phyloP scores from a whole-genome alignment of 2,888 invertebrate genomes.

The Mimumesa dahlbomi region DNA sequence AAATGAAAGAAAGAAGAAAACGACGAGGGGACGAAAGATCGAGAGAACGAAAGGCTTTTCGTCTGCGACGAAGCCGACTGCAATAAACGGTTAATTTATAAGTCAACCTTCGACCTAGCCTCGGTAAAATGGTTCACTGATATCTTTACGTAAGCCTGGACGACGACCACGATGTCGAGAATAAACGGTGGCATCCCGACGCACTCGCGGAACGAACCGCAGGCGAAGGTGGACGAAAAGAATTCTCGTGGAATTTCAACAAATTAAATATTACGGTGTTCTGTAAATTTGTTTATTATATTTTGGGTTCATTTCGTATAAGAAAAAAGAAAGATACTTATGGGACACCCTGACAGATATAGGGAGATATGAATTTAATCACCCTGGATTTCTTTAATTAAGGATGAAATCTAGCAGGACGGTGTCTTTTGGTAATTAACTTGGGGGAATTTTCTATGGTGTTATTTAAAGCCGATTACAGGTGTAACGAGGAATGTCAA shows the following conservation, averaged over 20 bases:
- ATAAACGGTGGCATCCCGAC: background rate
- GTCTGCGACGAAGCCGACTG: slow-evolving; percentile 33
- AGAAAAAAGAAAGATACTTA: too few relatives aligned
- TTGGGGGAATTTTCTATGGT: background rate
- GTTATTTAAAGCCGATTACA: background rate
- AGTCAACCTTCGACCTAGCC: slow-evolving; percentile 51
- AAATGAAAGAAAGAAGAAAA: slow-evolving; percentile 5
- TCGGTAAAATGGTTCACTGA: slow-evolving; percentile 48
- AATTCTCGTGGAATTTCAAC: background rate
- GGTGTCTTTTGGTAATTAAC: too few relatives aligned
- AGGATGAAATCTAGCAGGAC: too few relatives aligned
- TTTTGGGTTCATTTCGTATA: too few relatives aligned
- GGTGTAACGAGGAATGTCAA: background rate
- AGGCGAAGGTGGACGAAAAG: background rate
- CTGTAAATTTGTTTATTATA: too few relatives aligned
- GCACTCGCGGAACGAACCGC: background rate
- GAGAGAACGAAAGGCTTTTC: slow-evolving; percentile 43
- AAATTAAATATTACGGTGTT: background rate
- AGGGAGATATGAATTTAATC: too few relatives aligned
- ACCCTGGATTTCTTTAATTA: too few relatives aligned
- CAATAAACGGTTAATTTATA: slow-evolving; percentile 59
- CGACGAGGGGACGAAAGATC: slow-evolving; percentile 17
- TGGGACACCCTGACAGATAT: too few relatives aligned
- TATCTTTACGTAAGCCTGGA: slow-evolving; percentile 46
- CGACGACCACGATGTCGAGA: slow-evolving; percentile 14